Base-by-base conservation (phyloP, 2,797 vertebrate species). In the Paramormyrops hopkinsi region DNA sequence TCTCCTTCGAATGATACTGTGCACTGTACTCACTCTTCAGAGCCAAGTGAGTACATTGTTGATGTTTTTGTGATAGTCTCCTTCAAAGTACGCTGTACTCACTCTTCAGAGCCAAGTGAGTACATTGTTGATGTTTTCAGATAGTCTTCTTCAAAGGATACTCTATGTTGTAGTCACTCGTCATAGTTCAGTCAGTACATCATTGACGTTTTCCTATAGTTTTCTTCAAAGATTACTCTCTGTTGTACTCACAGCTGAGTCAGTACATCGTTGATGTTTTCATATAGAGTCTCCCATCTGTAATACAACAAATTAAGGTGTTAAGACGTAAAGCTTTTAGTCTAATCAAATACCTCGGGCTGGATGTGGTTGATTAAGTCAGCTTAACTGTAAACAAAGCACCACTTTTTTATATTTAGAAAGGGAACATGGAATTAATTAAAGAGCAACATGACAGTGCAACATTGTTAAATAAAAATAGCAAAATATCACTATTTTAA, bases 201-300 rank as follows among this genome's bases (percentile, higher is more conserved):
- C 94, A 97, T 97, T 90, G 97, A 93, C 89, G 97, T 97, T 96
- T 99, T 98, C 94, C 99, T 96, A 96, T 98, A 46, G 51, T 37
- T 19, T 25, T 92, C 92, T 93, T 91, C n/a, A 12, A 79, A 82
- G 33, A 17, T n/a, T 88, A 37, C 29, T 22, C 29, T 56, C 14
- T 25, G 94, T 94, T 94, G 90, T 93, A 94, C 94, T 95, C 94
- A 53, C 33, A 54, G 50, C 79, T 86, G 90, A 92, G 91, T 99
- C 97, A 99, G 94, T 97, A 99, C 97, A 99, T 98, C 94, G 98
- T 97, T 90, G 97, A 93, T 90, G 97, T 97, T 96, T 99, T 98
- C 94, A 99, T 97, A 96, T 98, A 99, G 92, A 98, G 97, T 96
- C 98, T 97, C 95, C 98, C 97, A 95, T 99, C 98, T 99, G 96